Evolutionary conservation across 2,888 invertebrate species (phyloP).

Genomic region (Parascotia fuliginaria): DNA sequence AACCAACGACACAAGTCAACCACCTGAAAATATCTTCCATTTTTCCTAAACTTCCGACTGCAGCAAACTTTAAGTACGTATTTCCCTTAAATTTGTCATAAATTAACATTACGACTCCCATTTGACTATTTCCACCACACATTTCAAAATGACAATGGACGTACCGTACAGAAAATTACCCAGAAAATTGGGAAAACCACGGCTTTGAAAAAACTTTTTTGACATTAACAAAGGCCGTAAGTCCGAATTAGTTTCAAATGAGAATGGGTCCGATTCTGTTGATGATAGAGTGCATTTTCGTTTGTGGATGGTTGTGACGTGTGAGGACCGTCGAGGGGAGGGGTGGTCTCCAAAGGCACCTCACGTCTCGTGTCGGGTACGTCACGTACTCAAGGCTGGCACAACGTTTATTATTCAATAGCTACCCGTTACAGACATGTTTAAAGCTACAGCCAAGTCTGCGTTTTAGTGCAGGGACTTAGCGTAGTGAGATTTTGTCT

Average conservation of each 20-base stretch:
- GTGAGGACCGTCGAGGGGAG: constrained; percentile 47
- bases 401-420: constrained; percentile 76
- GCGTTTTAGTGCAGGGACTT: constrained; percentile 37
- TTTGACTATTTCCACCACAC: constrained; percentile 65
- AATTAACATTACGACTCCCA: constrained; percentile 57
- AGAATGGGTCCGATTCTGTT: constrained; percentile 45
- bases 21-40: constrained; percentile 15
- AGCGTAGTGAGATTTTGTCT: constrained; percentile 37
- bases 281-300: constrained; percentile 65
- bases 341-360: constrained; percentile 54
- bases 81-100: constrained; percentile 54
- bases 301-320: constrained; percentile 46
- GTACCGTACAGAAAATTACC: constrained; percentile 55
- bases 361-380: constrained; percentile 63
- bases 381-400: constrained; percentile 57
- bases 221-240: constrained; percentile 42
- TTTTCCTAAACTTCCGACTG: constrained; percentile 31
- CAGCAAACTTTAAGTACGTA: constrained; percentile 32
- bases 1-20: constrained; percentile 6
- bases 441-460: constrained; percentile 43
- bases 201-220: constrained; percentile 63
- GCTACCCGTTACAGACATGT: constrained; percentile 72
- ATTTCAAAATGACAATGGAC: constrained; percentile 68
- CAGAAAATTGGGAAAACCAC: constrained; percentile 65
- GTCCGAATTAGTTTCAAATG: constrained; percentile 44